phyloP scores from a whole-genome alignment of 2,888 invertebrate genomes.

The Sarcophaga rosellei region DNA sequence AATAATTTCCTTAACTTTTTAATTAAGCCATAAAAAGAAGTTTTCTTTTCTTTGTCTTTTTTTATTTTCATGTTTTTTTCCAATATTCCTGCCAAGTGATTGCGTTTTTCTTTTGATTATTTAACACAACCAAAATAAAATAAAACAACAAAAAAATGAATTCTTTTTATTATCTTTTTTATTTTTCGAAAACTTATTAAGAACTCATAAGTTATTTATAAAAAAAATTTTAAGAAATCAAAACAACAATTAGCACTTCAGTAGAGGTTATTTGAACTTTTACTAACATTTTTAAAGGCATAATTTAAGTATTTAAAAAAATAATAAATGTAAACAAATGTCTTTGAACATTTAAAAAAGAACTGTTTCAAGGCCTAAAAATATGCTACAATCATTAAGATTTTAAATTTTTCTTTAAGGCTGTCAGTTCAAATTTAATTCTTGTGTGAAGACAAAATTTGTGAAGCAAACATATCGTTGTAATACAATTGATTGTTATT shows the following conservation, averaged over 20 bases:
- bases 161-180: background rate
- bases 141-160: background rate
- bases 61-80: conserved; percentile 17
- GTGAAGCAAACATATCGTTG: too few relatives aligned
- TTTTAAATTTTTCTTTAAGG: too few relatives aligned
- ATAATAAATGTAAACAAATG: too few relatives aligned
- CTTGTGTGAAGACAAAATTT: too few relatives aligned
- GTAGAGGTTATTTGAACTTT: background rate
- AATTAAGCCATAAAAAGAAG: conserved; percentile 50
- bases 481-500: too few relatives aligned
- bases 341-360: too few relatives aligned
- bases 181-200: background rate
- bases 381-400: background rate
- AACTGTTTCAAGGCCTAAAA: background rate
- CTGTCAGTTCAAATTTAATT: too few relatives aligned
- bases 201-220: background rate
- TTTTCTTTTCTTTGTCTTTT: conserved; percentile 29
- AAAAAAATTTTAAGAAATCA: background rate
- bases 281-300: too few relatives aligned
- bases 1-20: conserved; percentile 44
- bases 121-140: background rate
- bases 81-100: background rate
- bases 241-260: background rate
- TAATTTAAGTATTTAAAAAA: too few relatives aligned
- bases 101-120: background rate